Base-by-base conservation (phyloP, 2,113 vertebrate species). In the Limnothrissa miodon region DNA sequence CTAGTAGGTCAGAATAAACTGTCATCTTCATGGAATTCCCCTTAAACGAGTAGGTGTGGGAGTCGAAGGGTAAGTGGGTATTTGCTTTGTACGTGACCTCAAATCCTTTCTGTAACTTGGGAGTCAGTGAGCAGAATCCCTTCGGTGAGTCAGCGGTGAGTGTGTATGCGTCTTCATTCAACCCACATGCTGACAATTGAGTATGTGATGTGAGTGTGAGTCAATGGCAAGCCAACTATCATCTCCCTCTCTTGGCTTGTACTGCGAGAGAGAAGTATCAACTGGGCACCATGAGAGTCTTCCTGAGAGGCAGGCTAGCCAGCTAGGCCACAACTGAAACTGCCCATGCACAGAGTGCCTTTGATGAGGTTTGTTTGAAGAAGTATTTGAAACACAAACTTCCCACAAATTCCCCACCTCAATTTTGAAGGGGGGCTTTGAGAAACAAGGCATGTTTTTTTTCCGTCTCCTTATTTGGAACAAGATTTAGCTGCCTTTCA, bases 391-490 rank as follows among this genome's bases (percentile, higher is more conserved):
- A 74, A 74, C 66, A 36, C 66, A 74, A 74, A 74, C 66, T 74
- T 13, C n/a, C n/a, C n/a, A n/a, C n/a, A n/a, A 74, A 74, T 74
- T 74, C 36, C 66, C 66, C 66, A 36, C 83, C 70, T 80, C 39
- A 59, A 79, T 82, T 70, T 86, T 88, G 21, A 85, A 13, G 51
- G 6, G 44, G 45, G 15, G 25, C 46, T 39, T 5, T 42, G 42
- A 44, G 33, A 62, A 8, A 44, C 17, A 78, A 45, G 1, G 6
- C 15, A 0, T 56, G 5, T 23, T 59, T 23, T 39, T 82, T 82
- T 79, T 39, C 6, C 6, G 2, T 10, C 29, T 74, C 25, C 29
- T 74, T 33, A 33, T 33, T 74, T 29, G 66, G 29, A 74, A 39
- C 66, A 74, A 15, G 66, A 36, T 74, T 74, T 13, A 33, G 66